These are phyloP conservation scores for Platerodrilus igneus DNA, from an alignment of 2,888 invertebrate genomes.

Conservation along the genomic window DNA sequence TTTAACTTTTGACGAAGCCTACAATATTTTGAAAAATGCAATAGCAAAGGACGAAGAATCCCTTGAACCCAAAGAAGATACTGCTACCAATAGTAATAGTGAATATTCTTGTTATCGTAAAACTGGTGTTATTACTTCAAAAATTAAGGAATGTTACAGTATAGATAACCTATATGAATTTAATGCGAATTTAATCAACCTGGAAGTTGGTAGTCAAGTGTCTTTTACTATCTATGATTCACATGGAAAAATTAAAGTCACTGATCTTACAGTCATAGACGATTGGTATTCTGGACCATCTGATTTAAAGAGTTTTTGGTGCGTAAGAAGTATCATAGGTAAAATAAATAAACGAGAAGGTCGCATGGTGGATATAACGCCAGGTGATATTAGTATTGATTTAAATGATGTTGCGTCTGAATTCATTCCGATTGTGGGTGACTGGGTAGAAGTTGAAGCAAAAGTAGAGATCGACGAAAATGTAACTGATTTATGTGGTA, in stretches of 20 bases:
- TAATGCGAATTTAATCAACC: slow-evolving; percentile 44
- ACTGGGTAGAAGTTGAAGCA: slow-evolving; percentile 62
- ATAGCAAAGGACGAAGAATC: slow-evolving; percentile 10
- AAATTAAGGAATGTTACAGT: slow-evolving; percentile 50
- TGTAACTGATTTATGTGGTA: slow-evolving; percentile 49
- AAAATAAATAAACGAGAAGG: slow-evolving; percentile 46
- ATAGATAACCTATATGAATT: slow-evolving; percentile 60
- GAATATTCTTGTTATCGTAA: slow-evolving; percentile 34
- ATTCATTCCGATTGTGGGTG: slow-evolving; percentile 66
- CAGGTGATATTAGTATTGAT: slow-evolving; percentile 55
- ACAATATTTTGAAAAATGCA: slow-evolving; percentile 28
- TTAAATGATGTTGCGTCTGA: slow-evolving; percentile 59
- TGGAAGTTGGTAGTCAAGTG: slow-evolving; percentile 56
- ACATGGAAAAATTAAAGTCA: slow-evolving; percentile 43
- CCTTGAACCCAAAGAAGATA: slow-evolving; percentile 8
- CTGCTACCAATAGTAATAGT: too few relatives aligned
- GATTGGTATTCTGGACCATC: slow-evolving; percentile 45
- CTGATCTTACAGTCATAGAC: slow-evolving; percentile 40
- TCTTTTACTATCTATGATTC: slow-evolving; percentile 38
- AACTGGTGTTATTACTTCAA: slow-evolving; percentile 58
- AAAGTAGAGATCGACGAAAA: slow-evolving; percentile 58
- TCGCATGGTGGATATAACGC: slow-evolving; percentile 49
- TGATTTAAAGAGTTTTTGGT: slow-evolving; percentile 36
- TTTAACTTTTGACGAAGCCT: slow-evolving; percentile 34
- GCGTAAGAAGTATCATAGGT: slow-evolving; percentile 41